Conservation (phyloP, 2,113 vertebrate genomes). For the Psophia crepitans region DNA sequence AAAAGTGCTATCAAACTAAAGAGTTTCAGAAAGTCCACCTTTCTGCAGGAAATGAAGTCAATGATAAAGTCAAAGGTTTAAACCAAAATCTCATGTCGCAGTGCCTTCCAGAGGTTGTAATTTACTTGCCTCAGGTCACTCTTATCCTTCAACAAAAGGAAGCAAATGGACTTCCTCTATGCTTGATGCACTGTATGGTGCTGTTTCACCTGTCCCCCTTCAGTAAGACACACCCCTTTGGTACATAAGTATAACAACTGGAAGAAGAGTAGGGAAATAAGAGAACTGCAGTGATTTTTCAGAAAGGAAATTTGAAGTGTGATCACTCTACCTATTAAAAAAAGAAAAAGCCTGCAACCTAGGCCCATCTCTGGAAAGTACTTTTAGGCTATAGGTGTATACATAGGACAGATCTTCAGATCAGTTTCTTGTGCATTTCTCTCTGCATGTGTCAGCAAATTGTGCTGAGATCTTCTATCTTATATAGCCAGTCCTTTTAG, state of each 20-base stretch:
- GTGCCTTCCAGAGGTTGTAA: not conserved
- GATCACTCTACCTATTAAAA: not conserved
- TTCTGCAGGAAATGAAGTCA: not conserved
- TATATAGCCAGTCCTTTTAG: not conserved
- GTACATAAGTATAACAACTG: not conserved
- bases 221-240: not conserved
- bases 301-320: not conserved
- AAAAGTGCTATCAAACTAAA: not conserved
- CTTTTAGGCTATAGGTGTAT: not conserved
- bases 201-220: not conserved
- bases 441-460: not conserved
- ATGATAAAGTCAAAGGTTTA: not conserved
- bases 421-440: not conserved
- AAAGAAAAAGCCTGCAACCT: not conserved
- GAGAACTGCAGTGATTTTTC: not conserved
- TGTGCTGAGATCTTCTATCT: not conserved
- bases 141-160: not conserved
- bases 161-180: not conserved
- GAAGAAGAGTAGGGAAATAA: not conserved
- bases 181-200: not conserved
- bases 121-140: not conserved
- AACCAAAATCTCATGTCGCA: not conserved
- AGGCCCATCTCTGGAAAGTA: not conserved
- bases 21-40: not conserved
- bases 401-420: not conserved